Evolutionary conservation across 2,888 invertebrate genomes (phyloP).

Genomic region (Phyllotreta striolata): DNA sequence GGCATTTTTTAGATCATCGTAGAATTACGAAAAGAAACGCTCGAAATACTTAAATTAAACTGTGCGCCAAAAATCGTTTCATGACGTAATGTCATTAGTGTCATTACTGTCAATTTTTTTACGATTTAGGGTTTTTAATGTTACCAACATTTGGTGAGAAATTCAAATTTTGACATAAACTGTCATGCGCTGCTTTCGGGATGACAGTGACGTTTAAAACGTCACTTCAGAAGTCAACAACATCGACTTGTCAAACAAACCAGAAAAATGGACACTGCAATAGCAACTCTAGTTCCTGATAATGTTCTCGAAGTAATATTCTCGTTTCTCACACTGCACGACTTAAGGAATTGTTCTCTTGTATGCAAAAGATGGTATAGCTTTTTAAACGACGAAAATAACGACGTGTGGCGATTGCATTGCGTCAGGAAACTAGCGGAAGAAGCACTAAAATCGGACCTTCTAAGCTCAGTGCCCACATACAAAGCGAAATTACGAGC

Average conservation of each 20-base stretch:
- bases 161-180: no score
- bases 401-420: constrained; percentile 93
- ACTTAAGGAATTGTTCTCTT: constrained; percentile 86
- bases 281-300: constrained; percentile 74
- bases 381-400: constrained; percentile 91
- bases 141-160: no score
- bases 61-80: background rate
- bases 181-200: no score
- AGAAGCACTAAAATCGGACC: constrained; percentile 88
- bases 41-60: background rate
- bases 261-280: constrained; percentile 64
- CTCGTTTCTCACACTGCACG: constrained; percentile 86
- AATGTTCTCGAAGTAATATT: constrained; percentile 89
- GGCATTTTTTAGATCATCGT: no score
- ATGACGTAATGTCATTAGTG: background rate
- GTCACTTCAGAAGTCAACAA: constrained; percentile 24
- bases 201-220: constrained; percentile 12
- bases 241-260: constrained; percentile 37
- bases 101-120: no score
- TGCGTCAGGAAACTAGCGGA: constrained; percentile 87
- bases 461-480: constrained; percentile 86
- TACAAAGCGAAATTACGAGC: constrained; percentile 95
- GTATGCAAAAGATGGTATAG: constrained; percentile 95
- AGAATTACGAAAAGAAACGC: background rate
- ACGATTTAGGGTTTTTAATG: no score